Evolutionary conservation across 1,140 invertebrate genomes (phyloP).

Genomic region (Melipona quadrifasciata): DNA sequence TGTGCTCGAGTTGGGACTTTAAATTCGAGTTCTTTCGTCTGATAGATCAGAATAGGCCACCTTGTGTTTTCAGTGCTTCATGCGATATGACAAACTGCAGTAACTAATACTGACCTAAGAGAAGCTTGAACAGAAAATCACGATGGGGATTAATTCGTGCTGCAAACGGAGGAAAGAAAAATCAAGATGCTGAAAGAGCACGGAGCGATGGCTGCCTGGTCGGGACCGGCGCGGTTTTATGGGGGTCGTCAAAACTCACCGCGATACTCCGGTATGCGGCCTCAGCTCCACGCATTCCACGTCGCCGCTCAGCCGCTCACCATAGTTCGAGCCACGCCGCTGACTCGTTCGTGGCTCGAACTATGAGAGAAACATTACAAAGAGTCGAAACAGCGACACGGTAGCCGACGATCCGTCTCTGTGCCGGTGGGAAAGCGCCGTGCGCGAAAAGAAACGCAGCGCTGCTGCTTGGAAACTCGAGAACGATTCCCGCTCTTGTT

Average conservation of each 20-base stretch:
- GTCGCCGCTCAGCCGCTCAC: slow-evolving; percentile 46
- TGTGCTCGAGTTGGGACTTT: too few relatives aligned
- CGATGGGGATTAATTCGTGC: neutral
- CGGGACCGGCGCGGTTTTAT: slow-evolving; percentile 74
- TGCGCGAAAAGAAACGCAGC: slow-evolving; percentile 43
- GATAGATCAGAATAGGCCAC: too few relatives aligned
- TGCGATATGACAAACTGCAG: too few relatives aligned
- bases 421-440: slow-evolving; percentile 57
- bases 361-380: slow-evolving; percentile 71
- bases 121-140: too few relatives aligned
- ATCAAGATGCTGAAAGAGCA: neutral
- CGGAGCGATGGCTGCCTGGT: slow-evolving; percentile 59
- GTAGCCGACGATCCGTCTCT: slow-evolving; percentile 69
- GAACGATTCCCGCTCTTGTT: slow-evolving; percentile 32
- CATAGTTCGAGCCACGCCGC: neutral
- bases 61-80: too few relatives aligned
- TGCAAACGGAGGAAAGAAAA: neutral
- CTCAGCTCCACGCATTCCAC: slow-evolving; percentile 68
- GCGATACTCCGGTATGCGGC: slow-evolving; percentile 74
- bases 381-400: slow-evolving; percentile 69
- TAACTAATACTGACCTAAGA: too few relatives aligned
- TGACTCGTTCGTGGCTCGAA: slow-evolving; percentile 28
- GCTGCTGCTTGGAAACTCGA: slow-evolving; percentile 49
- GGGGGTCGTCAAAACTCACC: slow-evolving; percentile 77
- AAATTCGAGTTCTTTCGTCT: too few relatives aligned